Evolutionary conservation across 2,113 vertebrate genomes (phyloP).

Genomic region (Stictonetta naevosa): DNA sequence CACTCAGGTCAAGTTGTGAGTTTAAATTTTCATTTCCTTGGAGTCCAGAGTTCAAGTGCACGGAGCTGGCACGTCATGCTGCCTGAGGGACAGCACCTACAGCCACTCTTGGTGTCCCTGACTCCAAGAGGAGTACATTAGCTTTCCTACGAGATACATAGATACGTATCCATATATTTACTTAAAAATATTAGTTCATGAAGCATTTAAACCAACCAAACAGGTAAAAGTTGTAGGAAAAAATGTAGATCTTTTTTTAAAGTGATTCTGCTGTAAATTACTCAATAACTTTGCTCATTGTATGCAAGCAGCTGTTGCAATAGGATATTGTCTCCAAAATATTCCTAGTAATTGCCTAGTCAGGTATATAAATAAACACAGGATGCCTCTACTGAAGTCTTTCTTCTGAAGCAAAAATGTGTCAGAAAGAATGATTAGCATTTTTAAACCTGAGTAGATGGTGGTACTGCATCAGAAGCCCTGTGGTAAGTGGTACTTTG

Average conservation of each 20-base stretch:
- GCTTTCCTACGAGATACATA: not conserved
- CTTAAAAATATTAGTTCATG: not conserved
- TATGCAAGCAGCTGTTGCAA: not conserved
- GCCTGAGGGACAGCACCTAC: not conserved
- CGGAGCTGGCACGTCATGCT: not conserved
- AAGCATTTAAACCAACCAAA: not conserved
- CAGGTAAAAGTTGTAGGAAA: not conserved
- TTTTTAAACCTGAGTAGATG: not conserved
- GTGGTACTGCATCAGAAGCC: not conserved
- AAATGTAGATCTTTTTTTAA: not conserved
- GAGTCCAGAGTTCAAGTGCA: not conserved
- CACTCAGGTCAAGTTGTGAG: not conserved
- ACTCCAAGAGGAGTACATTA: fast-evolving
- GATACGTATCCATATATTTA: no score
- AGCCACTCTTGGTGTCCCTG: fast-evolving
- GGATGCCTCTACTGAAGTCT: not conserved
- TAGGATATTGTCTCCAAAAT: not conserved
- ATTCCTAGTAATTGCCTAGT: not conserved
- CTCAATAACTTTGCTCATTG: not conserved
- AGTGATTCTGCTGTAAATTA: not conserved
- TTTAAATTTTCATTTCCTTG: constrained; percentile 8
- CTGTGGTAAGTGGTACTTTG: not conserved
- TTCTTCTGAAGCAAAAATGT: not conserved
- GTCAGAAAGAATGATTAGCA: not conserved
- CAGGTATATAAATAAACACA: not conserved